phyloP scores from a whole-genome alignment of 2,797 vertebrate species.

The Oophaga sylvatica region DNA sequence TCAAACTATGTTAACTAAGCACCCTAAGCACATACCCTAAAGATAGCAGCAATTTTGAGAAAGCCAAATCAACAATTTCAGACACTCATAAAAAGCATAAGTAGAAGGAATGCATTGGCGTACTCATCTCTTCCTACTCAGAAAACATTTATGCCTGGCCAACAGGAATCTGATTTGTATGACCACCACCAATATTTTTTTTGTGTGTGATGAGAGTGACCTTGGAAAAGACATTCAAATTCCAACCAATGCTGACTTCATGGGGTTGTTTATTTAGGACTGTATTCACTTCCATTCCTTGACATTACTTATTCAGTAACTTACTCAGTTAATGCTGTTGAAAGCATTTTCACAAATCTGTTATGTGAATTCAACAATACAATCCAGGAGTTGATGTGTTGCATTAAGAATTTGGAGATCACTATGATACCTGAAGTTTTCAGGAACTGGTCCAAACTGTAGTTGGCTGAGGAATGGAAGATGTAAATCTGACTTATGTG shows the following conservation, averaged over 20 bases:
- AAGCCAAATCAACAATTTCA: no score
- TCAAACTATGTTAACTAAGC: no score
- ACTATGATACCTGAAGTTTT: conserved; percentile 28
- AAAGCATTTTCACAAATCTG: background rate
- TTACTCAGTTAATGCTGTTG: background rate
- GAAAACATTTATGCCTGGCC: no score
- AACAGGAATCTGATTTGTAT: no score
- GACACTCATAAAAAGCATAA: no score
- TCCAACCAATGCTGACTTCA: background rate
- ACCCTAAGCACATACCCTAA: no score
- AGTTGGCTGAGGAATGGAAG: conserved; percentile 18
- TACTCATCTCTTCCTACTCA: no score
- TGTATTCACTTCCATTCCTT: background rate
- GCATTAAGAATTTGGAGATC: conserved; percentile 15
- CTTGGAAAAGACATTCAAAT: no score
- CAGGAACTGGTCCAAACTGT: conserved; percentile 9
- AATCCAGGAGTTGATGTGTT: background rate
- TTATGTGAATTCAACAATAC: background rate
- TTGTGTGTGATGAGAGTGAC: no score
- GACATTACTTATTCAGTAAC: background rate
- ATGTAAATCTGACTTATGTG: conserved; percentile 34
- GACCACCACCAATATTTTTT: no score
- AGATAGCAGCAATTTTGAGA: no score
- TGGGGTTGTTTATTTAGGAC: background rate
- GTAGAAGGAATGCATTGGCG: no score